These are phyloP conservation scores for Grus americana DNA, from an alignment of 2,113 vertebrate species.

Conservation along the genomic window DNA sequence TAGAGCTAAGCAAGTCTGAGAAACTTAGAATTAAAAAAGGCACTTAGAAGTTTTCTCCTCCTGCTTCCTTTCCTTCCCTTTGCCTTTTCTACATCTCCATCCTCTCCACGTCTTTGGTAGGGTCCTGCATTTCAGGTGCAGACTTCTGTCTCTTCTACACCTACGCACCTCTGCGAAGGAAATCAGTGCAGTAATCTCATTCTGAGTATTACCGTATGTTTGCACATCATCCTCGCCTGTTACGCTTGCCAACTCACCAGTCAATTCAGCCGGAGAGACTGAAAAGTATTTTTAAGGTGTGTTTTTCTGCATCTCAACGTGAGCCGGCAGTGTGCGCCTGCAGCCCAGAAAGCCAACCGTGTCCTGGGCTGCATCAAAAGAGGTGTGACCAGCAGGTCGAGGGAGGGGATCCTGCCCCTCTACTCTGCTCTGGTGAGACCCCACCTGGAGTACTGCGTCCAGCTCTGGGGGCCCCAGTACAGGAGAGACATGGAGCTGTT, in stretches of 20 bases:
- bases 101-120: neutral
- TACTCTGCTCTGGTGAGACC: too few species aligned
- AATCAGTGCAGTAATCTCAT: neutral
- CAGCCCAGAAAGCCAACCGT: too few species aligned
- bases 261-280: neutral
- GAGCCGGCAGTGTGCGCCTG: too few species aligned
- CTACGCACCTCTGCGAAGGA: neutral
- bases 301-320: neutral
- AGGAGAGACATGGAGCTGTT: too few species aligned
- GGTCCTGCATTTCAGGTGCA: neutral
- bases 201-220: neutral
- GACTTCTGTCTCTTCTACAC: neutral
- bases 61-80: neutral
- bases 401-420: too few species aligned
- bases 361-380: too few species aligned
- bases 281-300: neutral
- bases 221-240: neutral
- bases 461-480: too few species aligned
- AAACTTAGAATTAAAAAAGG: slow-evolving; percentile 7
- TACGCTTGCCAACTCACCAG: neutral
- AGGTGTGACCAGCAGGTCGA: too few species aligned
- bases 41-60: neutral
- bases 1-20: slow-evolving; percentile 32
- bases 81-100: neutral
- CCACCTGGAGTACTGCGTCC: too few species aligned